These are phyloP conservation scores for Marronus borbonicus DNA, from an alignment of 2,888 invertebrate genomes.

Conservation along the genomic window DNA sequence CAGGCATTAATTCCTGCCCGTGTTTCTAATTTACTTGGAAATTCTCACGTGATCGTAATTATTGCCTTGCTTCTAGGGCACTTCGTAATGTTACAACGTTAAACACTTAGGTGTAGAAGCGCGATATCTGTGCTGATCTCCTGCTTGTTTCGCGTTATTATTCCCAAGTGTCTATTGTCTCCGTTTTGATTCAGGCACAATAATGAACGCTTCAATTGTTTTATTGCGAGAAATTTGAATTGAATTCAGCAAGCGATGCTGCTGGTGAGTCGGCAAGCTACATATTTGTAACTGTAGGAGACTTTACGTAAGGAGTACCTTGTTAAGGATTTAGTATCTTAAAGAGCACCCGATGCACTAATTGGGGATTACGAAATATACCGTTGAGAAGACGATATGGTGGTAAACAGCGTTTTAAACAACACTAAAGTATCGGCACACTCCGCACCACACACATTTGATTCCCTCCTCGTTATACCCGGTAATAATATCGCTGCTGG, in stretches of 20 bases:
- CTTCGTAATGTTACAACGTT: background rate
- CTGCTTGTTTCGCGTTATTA: background rate
- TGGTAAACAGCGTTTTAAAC: too few relatives aligned
- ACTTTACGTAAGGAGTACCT: background rate
- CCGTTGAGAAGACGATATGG: too few relatives aligned
- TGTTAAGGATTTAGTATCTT: too few relatives aligned
- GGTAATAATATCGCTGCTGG: too few relatives aligned
- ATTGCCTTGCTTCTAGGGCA: background rate
- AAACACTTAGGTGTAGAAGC: background rate
- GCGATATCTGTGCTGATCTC: background rate
- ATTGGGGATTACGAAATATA: too few relatives aligned
- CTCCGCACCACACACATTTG: too few relatives aligned
- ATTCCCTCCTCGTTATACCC: too few relatives aligned
- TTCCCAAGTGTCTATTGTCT: slow-evolving; percentile 2
- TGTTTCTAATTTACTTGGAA: background rate
- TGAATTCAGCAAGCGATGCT: background rate
- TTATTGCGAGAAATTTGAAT: background rate
- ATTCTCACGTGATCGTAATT: slow-evolving; percentile 5
- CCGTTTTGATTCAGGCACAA: background rate
- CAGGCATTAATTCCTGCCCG: background rate
- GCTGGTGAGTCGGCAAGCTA: background rate
- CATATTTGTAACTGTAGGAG: background rate
- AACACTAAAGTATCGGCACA: too few relatives aligned
- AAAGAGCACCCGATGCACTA: too few relatives aligned
- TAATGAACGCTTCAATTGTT: background rate